phyloP scores from a whole-genome alignment of 2,888 invertebrate species.

The Epiblema foenella region DNA sequence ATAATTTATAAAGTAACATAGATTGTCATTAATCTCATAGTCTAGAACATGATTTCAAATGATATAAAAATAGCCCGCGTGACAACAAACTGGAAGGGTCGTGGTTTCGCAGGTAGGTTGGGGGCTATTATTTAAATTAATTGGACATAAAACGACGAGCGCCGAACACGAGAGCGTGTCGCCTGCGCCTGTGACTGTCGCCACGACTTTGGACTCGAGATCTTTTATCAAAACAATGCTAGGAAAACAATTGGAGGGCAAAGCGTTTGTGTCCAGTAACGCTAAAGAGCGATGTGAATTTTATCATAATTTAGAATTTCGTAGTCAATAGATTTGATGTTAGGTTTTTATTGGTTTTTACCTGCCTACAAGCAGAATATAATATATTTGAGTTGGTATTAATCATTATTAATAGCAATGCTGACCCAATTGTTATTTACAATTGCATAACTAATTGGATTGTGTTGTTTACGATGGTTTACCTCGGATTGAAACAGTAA shows the following conservation, averaged over 20 bases:
- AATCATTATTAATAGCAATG: background rate
- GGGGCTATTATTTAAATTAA: conserved; percentile 82
- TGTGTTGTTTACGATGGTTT: conserved; percentile 18
- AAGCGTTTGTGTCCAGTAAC: conserved; percentile 18
- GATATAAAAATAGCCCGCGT: conserved; percentile 45
- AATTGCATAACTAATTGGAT: conserved; percentile 10
- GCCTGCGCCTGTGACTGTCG: conserved; percentile 57
- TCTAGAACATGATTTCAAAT: conserved; percentile 42
- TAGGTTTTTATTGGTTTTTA: too few relatives aligned
- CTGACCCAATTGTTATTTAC: conserved; percentile 12
- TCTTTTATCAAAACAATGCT: conserved; percentile 40
- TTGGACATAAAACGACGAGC: conserved; percentile 79
- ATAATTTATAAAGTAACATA: conserved; percentile 9
- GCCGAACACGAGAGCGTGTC: conserved; percentile 70
- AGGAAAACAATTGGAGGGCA: conserved; percentile 34
- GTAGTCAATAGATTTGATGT: too few relatives aligned
- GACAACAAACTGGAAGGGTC: conserved; percentile 54
- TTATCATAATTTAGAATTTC: background rate
- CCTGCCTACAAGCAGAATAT: background rate
- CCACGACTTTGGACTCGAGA: conserved; percentile 49
- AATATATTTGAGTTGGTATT: background rate
- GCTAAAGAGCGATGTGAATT: background rate
- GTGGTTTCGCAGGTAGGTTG: conserved; percentile 72
- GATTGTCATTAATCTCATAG: conserved; percentile 4
- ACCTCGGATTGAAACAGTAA: conserved; percentile 10